Base-by-base conservation (phyloP, 2,797 vertebrate genomes). In the Coccyzus lansbergi region DNA sequence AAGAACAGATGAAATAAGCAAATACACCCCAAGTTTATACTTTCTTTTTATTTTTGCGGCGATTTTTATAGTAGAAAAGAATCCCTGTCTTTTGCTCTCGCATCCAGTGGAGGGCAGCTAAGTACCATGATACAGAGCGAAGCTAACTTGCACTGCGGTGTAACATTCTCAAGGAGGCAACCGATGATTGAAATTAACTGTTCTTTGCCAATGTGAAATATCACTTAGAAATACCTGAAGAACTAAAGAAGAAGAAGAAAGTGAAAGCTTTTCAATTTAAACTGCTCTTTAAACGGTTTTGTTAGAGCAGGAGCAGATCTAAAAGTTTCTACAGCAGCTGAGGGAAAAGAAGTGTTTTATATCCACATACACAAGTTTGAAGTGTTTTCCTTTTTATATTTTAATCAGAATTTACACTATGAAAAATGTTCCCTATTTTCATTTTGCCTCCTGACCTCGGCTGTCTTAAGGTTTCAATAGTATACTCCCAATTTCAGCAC, bases 21-120 rank as follows among this genome's bases (percentile, higher is more conserved):
- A 80, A 28, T 71, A 46, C 7, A 2, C n/a, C 22, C 44, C 71
- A 59, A 53, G 21, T 34, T 59, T 21, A 7, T 42, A 22, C 8
- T 11, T 10, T 80, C 8, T 11, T 10, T 80, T 33, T 19, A 19
- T 44, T 75, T 80, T 85, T 56, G 26, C 56, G 2, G 52, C 8
- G 62, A 17, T 36, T 88, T 65, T 68, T 28, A 4, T 0, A 11
- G 31, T 13, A 19, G 20, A 16, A 60, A 29, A 13, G 34, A 34
- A 56, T 16, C 25, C 29, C 16, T 95, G 95, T 52, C 46, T 84
- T 98, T 97, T 88, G 89, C 48, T 79, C 20, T 76, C 15, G 36
- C 12, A 36, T 80, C 98, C 98, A 98, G 97, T 89, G 98, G 98
- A 98, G 98, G 98, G 98, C 98, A 97, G 96, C 94, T 97, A 88